A percentile compares a stretch with the other conserved stretches of the same genome.
Evolutionary conservation across 37 sponge, comb jelly and placozoan genomes (phyloP).

Genomic region (Cladorhizidae sp.): DNA sequence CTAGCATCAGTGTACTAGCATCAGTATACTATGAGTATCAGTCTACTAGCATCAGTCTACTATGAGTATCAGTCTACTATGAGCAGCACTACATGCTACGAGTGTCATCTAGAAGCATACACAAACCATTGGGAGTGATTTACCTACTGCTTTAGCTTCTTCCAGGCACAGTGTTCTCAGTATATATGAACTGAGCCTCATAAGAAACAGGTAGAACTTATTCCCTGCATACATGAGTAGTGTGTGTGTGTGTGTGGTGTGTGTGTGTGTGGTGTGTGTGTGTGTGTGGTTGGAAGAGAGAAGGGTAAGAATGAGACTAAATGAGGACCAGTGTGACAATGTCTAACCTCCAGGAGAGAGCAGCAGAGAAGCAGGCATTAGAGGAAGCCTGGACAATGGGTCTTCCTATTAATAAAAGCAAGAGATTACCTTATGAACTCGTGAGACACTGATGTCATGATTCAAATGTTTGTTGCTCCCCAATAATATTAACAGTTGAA

Average conservation of each 20-base stretch:
- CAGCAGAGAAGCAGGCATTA: slow-evolving; percentile 62
- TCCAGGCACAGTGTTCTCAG: slow-evolving; percentile 31
- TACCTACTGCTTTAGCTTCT: slow-evolving; percentile 39
- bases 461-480: too few relatives aligned
- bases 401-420: slow-evolving; percentile 54
- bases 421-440: background rate
- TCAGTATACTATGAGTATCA: too few relatives aligned
- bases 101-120: too few relatives aligned
- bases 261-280: too few relatives aligned
- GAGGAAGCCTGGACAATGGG: slow-evolving; percentile 56
- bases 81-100: too few relatives aligned
- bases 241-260: background rate
- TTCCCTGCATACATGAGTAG: slow-evolving; percentile 39
- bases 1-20: too few relatives aligned
- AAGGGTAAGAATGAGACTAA: background rate
- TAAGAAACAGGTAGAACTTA: slow-evolving; percentile 64
- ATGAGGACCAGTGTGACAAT: background rate
- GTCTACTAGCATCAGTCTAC: too few relatives aligned
- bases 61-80: too few relatives aligned
- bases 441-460: too few relatives aligned
- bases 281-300: background rate
- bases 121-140: too few relatives aligned
- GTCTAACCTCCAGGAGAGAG: slow-evolving; percentile 85
- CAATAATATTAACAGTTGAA: too few relatives aligned
- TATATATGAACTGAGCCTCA: slow-evolving; percentile 56